phyloP scores from a whole-genome alignment of 2,888 invertebrate species.

The Lasioglossum figueresi region DNA sequence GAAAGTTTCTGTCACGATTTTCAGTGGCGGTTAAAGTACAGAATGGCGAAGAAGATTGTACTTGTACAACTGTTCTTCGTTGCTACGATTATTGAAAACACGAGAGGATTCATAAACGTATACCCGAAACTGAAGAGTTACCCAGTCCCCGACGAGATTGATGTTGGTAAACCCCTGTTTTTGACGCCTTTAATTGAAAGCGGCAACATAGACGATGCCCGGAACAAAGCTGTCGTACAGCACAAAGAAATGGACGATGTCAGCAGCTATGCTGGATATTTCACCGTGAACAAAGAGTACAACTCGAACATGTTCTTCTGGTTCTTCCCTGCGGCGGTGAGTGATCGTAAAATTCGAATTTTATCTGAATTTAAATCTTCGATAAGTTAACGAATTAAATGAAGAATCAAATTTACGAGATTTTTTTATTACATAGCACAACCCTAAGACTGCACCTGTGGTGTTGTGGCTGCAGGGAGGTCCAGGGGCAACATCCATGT shows the following conservation, averaged over 20 bases:
- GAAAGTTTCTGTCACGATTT: background rate
- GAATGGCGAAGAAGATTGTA: slow-evolving; percentile 22
- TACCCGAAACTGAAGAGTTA: slow-evolving; percentile 77
- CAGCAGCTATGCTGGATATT: slow-evolving; percentile 91
- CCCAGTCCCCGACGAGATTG: slow-evolving; percentile 57
- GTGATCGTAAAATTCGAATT: slow-evolving; percentile 17
- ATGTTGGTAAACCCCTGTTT: slow-evolving; percentile 88
- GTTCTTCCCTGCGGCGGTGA: slow-evolving; percentile 92
- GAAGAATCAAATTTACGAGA: background rate
- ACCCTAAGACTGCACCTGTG: slow-evolving; percentile 88
- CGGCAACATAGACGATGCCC: slow-evolving; percentile 89
- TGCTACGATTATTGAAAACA: slow-evolving; percentile 25
- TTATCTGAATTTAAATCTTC: background rate
- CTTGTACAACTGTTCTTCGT: slow-evolving; percentile 32
- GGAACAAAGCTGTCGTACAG: slow-evolving; percentile 85
- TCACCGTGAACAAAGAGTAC: slow-evolving; percentile 91
- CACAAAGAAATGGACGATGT: slow-evolving; percentile 87
- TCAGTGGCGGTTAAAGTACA: background rate
- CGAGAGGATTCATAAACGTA: slow-evolving; percentile 59
- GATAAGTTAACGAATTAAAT: background rate
- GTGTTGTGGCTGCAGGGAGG: slow-evolving; percentile 95
- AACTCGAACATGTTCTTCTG: slow-evolving; percentile 96
- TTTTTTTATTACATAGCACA: slow-evolving; percentile 75
- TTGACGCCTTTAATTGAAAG: slow-evolving; percentile 90
- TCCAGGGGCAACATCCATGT: slow-evolving; percentile 92